phyloP scores from a whole-genome alignment of 1,140 invertebrate genomes.

The Drosophila lacteicornis region DNA sequence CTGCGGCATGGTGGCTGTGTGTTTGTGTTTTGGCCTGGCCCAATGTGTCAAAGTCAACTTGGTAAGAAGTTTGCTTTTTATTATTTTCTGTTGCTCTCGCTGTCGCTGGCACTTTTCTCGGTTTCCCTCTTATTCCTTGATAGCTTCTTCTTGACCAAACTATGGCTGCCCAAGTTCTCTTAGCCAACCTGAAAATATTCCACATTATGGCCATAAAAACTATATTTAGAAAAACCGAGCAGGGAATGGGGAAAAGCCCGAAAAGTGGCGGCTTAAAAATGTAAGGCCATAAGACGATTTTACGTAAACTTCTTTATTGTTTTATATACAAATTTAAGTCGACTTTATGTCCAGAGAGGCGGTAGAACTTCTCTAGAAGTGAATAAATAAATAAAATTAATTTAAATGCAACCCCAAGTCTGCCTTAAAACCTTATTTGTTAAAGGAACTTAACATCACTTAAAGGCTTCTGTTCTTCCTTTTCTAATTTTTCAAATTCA shows the following conservation, averaged over 20 bases:
- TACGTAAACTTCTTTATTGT: neutral
- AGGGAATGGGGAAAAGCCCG: too few species aligned
- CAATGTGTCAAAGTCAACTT: conserved; percentile 82
- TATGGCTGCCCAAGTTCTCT: conserved; percentile 10
- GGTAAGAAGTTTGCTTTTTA: conserved; percentile 78
- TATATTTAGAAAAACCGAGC: neutral
- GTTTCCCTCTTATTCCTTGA: neutral
- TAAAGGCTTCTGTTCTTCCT: too few species aligned
- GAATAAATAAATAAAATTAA: too few species aligned
- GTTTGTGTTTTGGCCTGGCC: conserved; percentile 68
- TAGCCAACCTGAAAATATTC: neutral
- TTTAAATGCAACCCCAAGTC: too few species aligned
- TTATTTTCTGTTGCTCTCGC: conserved; percentile 69
- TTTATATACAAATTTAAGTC: too few species aligned
- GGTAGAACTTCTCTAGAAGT: too few species aligned
- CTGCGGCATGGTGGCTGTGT: neutral
- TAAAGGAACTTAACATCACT: too few species aligned
- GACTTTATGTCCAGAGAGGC: too few species aligned
- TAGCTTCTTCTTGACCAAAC: conserved; percentile 20
- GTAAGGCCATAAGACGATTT: conserved; percentile 63
- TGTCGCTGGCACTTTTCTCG: conserved; percentile 61
- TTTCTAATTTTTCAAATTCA: conserved; percentile 15
- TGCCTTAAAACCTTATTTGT: too few species aligned
- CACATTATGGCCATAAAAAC: too few species aligned
- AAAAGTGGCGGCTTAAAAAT: conserved; percentile 12